phyloP scores from a whole-genome alignment of 2,888 invertebrate genomes.

The Dasysyrphus tricinctus region DNA sequence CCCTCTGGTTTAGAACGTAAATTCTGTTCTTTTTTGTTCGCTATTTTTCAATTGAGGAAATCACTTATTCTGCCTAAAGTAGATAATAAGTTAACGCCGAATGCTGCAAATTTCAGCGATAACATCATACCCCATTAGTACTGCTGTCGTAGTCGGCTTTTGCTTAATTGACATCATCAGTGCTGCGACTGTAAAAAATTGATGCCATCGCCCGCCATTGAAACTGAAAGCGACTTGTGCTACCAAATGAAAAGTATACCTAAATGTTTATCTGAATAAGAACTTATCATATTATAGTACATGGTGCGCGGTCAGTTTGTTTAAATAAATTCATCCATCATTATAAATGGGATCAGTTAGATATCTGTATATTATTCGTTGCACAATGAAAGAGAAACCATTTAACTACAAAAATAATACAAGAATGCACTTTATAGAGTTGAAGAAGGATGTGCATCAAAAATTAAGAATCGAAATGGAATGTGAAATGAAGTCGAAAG shows the following conservation, averaged over 20 bases:
- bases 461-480: no score
- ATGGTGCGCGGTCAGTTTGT: neutral
- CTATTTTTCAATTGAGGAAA: conserved; percentile 70
- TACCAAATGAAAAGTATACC: conserved; percentile 37
- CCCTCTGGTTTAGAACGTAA: conserved; percentile 16
- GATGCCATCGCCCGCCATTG: conserved; percentile 71
- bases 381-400: conserved; percentile 33
- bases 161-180: conserved; percentile 29
- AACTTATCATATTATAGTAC: conserved; percentile 18
- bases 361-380: neutral
- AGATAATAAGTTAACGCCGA: conserved; percentile 71
- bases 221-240: conserved; percentile 70
- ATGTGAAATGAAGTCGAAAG: no score
- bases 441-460: no score
- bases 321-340: conserved; percentile 1
- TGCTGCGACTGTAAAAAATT: conserved; percentile 15
- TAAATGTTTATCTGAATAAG: conserved; percentile 29
- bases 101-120: conserved; percentile 30
- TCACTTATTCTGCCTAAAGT: conserved; percentile 66
- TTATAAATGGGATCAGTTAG: conserved; percentile 3
- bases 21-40: conserved; percentile 40
- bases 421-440: neutral
- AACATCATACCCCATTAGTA: conserved; percentile 9
- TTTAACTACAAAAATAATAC: neutral
- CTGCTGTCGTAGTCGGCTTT: neutral